Evolutionary conservation across 2,797 vertebrate genomes (phyloP).

Genomic region (Platyrinchus mystaceus): DNA sequence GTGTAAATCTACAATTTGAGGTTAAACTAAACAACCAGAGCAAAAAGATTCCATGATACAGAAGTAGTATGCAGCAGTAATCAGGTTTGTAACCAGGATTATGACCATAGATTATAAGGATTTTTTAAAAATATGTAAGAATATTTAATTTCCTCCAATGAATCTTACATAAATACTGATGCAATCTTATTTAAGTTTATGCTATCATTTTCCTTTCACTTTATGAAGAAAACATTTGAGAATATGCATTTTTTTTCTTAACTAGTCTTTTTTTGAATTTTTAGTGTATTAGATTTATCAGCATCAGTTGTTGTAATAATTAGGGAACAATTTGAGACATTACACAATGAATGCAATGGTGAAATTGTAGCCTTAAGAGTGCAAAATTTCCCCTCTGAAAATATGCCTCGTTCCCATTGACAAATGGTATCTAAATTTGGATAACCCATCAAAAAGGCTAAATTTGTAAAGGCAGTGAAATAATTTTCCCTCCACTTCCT

Average conservation of each 20-base stretch:
- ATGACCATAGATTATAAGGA: neutral
- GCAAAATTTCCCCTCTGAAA: neutral
- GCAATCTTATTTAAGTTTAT: neutral
- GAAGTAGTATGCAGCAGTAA: neutral
- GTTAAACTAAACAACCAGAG: neutral
- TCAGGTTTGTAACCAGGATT: neutral
- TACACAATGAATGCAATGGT: neutral
- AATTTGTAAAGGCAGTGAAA: neutral
- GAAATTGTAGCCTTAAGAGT: neutral
- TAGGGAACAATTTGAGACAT: neutral
- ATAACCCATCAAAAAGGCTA: neutral
- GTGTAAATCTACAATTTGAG: neutral
- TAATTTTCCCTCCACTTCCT: neutral
- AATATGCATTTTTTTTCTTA: neutral
- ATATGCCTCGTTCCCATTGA: neutral
- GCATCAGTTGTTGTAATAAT: neutral
- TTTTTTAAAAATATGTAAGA: neutral
- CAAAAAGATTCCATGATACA: neutral
- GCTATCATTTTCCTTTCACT: neutral
- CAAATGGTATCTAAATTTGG: neutral
- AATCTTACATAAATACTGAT: neutral
- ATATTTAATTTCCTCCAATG: neutral
- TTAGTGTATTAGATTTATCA: neutral
- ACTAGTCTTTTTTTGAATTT: neutral
- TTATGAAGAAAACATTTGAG: neutral